Percentiles rank a stretch among this genome's conserved stretches.
Evolutionary conservation across 2,888 invertebrate genomes (phyloP).

Genomic region (Linnaemya tessellans): DNA sequence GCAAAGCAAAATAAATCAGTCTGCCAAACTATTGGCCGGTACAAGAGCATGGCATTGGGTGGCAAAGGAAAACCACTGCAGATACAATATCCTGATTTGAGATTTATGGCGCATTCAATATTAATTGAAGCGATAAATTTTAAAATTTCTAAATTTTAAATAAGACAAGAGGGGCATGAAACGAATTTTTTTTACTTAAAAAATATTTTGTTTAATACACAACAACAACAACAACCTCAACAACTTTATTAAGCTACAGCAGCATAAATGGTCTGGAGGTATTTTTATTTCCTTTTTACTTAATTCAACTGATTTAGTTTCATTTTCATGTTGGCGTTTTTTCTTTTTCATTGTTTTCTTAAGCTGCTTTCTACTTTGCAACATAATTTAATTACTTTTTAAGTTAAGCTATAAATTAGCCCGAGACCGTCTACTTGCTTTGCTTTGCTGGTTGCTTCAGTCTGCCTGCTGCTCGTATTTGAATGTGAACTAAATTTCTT

Average conservation of each 20-base stretch:
- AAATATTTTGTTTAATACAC: background rate
- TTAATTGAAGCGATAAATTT: slow-evolving; percentile 73
- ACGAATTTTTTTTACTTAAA: background rate
- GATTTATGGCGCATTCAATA: slow-evolving; percentile 73
- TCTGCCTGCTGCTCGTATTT: slow-evolving; percentile 44
- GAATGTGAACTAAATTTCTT: slow-evolving; percentile 60
- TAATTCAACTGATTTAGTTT: slow-evolving; percentile 28
- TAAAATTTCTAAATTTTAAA: slow-evolving; percentile 50
- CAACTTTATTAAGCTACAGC: slow-evolving; percentile 40
- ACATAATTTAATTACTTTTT: slow-evolving; percentile 72
- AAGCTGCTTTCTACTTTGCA: slow-evolving; percentile 28
- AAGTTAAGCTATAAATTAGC: slow-evolving; percentile 72
- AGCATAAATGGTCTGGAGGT: slow-evolving; percentile 9
- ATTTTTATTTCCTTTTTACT: slow-evolving; percentile 38
- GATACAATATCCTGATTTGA: slow-evolving; percentile 57
- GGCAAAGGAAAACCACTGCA: slow-evolving; percentile 7
- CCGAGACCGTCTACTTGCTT: slow-evolving; percentile 4
- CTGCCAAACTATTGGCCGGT: slow-evolving; percentile 11
- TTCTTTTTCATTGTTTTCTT: background rate
- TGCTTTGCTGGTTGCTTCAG: background rate
- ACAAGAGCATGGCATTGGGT: background rate
- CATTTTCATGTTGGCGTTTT: slow-evolving; percentile 13
- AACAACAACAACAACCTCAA: no score
- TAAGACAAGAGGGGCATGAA: background rate
- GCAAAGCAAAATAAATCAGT: slow-evolving; percentile 43